A percentile compares a stretch with the other conserved stretches of the same genome.
Evolutionary conservation across 2,888 invertebrate genomes (phyloP).

Genomic region (Terebella lapidaria): DNA sequence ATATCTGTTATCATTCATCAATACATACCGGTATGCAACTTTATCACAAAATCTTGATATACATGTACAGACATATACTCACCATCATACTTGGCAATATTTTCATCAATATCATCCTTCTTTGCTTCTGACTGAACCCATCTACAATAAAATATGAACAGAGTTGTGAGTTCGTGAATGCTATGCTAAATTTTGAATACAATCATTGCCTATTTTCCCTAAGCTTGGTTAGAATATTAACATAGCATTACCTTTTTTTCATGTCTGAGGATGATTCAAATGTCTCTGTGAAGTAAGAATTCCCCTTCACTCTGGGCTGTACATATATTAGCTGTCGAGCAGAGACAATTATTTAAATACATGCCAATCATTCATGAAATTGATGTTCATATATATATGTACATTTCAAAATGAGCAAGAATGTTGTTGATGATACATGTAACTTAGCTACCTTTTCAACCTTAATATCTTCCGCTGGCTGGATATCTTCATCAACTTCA

Average conservation of each 20-base stretch:
- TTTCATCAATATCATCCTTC: constrained; percentile 78
- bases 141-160: constrained; percentile 63
- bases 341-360: no score
- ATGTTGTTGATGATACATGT: no score
- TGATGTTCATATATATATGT: no score
- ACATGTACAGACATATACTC: constrained; percentile 64
- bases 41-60: not conserved
- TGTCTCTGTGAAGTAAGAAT: not conserved
- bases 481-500: not conserved
- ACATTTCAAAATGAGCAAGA: no score
- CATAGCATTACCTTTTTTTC: not conserved
- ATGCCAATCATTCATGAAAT: no score
- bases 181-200: no score
- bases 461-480: not conserved
- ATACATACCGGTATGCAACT: no score
- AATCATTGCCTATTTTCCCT: not conserved
- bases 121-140: constrained; percentile 61
- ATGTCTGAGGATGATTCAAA: not conserved
- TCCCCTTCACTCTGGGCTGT: not conserved
- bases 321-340: not conserved
- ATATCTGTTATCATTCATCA: no score
- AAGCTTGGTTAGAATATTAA: not conserved
- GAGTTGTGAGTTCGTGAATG: no score
- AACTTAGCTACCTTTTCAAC: not conserved
- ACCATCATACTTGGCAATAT: constrained; percentile 75